These are phyloP conservation scores for Charaxes varanes DNA, from an alignment of 1,140 invertebrate species.

Conservation along the genomic window DNA sequence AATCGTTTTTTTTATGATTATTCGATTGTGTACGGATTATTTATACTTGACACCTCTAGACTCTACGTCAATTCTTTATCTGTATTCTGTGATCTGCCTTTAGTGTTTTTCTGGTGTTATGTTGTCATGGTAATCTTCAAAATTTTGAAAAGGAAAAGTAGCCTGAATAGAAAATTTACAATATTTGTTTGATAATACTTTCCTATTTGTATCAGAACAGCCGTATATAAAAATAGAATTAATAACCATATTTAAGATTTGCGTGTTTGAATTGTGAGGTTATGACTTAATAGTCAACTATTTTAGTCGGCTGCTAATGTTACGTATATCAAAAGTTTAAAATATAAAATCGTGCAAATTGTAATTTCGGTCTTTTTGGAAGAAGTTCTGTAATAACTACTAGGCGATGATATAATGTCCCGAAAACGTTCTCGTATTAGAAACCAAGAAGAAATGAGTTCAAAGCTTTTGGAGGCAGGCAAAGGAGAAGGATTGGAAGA, in stretches of 20 bases:
- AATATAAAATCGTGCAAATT: background rate
- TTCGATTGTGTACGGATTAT: too few relatives aligned
- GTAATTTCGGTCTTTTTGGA: background rate
- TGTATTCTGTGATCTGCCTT: too few relatives aligned
- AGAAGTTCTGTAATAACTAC: slow-evolving; percentile 8
- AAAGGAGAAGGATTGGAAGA: slow-evolving; percentile 39
- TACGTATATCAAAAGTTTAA: background rate
- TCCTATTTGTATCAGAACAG: background rate
- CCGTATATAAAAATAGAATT: background rate
- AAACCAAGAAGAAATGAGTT: slow-evolving; percentile 52
- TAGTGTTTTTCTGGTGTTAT: too few relatives aligned
- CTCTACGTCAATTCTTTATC: too few relatives aligned
- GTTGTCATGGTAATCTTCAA: too few relatives aligned
- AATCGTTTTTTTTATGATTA: too few relatives aligned
- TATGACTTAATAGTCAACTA: slow-evolving; percentile 6
- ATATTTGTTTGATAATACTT: too few relatives aligned
- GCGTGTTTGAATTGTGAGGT: slow-evolving; percentile 4
- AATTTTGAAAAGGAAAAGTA: too few relatives aligned
- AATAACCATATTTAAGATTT: too few relatives aligned
- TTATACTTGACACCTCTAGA: too few relatives aligned
- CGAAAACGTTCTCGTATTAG: slow-evolving; percentile 47
- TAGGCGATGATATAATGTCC: slow-evolving; percentile 64
- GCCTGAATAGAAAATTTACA: too few relatives aligned
- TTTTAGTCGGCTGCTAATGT: background rate
- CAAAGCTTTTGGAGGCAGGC: slow-evolving; percentile 31